phyloP scores from a whole-genome alignment of 2,888 invertebrate species.

The Clunio marinus region DNA sequence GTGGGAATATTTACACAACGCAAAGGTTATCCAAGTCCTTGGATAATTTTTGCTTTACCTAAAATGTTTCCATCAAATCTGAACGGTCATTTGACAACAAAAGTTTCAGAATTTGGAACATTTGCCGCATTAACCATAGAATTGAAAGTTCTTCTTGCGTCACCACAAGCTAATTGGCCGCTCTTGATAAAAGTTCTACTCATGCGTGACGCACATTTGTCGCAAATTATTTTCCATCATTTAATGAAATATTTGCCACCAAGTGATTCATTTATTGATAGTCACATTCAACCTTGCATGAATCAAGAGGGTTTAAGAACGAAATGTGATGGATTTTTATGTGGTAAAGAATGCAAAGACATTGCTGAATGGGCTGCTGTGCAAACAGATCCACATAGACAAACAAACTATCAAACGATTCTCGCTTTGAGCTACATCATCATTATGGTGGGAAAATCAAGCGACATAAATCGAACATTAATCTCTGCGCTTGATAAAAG shows the following conservation, averaged over 20 bases:
- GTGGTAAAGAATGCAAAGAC: slow-evolving; percentile 60
- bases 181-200: slow-evolving; percentile 67
- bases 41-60: slow-evolving; percentile 67
- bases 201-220: slow-evolving; percentile 65
- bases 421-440: slow-evolving; percentile 62
- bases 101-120: slow-evolving; percentile 54
- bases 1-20: slow-evolving; percentile 56
- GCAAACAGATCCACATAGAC: slow-evolving; percentile 49
- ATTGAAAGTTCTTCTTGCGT: slow-evolving; percentile 65
- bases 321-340: slow-evolving; percentile 66
- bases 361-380: slow-evolving; percentile 44
- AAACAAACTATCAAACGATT: slow-evolving; percentile 58
- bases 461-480: slow-evolving; percentile 61
- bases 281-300: slow-evolving; percentile 52
- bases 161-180: slow-evolving; percentile 76
- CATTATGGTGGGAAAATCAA: slow-evolving; percentile 59
- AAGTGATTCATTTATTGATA: slow-evolving; percentile 49
- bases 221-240: slow-evolving; percentile 57
- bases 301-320: slow-evolving; percentile 46
- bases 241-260: slow-evolving; percentile 54
- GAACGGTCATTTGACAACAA: slow-evolving; percentile 50
- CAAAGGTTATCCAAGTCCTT: slow-evolving; percentile 59
- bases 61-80: slow-evolving; percentile 55
- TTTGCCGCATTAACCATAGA: slow-evolving; percentile 65
- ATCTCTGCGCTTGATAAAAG: slow-evolving; percentile 60